Evolutionary conservation across 2,113 vertebrate genomes (phyloP), one percentile per base, ranked within the genome.

Genomic region (Tyrannus savana): DNA sequence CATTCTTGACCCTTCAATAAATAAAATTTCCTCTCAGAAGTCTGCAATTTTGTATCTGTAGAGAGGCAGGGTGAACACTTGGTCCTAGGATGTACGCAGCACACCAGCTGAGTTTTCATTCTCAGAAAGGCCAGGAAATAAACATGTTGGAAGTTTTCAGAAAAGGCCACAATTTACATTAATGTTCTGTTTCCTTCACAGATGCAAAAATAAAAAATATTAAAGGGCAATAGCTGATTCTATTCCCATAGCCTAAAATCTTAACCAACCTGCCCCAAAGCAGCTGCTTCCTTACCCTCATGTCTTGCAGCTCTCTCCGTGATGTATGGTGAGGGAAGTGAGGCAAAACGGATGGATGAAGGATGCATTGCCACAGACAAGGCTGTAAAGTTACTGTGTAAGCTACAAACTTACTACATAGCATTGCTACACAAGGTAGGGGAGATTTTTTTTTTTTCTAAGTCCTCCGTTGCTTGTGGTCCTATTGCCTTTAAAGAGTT

Each of bases 1-100:
- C 69, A 66, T 95, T 95, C 77, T 82, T 92, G 87, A 46, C 49
- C 64, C 7, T 75, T 72, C 58, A 89, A 30, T 60, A 95, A 93
- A 87, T 68, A 81, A 82, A 63, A 79, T 79, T 68, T 85, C 58
- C 23, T 87, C 58, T 91, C 69, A 87, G 58, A 79, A 85, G 44
- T 63, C 84, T 79, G 23, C 49, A 76, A 7, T 87, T 92, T 60
- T 84, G 44, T 53, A 39, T 66, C 6, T 25, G 58, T 60, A 46
- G 33, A 68, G 35, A 76, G 75, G 14, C n/a, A 75, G 2, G 39
- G 41, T 62, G 81, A 94, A 37, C 41, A 28, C 52, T 93, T 37
- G 24, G 24, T 90, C 60, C 52, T 73, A 53, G 58, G 49, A 58
- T 23, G 19, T 58, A 60, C 28, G 64, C 21, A 78, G 35, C 69